These are phyloP conservation scores for Drosophila guanche DNA, from an alignment of 1,140 invertebrate species.

Conservation along the genomic window DNA sequence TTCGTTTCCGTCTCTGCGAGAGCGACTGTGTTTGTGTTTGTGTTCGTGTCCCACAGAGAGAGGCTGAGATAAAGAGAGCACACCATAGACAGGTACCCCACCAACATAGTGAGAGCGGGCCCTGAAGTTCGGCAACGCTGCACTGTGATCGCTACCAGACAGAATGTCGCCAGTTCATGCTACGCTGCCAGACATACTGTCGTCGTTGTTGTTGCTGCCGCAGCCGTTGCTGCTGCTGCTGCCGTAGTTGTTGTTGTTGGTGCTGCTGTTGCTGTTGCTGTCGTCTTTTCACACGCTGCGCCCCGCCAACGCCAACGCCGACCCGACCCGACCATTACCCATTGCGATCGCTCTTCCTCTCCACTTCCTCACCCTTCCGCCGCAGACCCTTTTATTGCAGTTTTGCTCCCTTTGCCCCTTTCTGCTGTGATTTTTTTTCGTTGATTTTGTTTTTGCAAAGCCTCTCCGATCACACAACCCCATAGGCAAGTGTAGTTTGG, in stretches of 20 bases:
- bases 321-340: conserved; percentile 21
- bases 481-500: not conserved
- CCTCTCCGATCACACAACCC: not conserved
- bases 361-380: not conserved
- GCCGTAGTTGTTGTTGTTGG: conserved; percentile 10
- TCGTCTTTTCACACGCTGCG: conserved; percentile 37
- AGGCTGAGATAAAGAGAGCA: conserved; percentile 25
- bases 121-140: conserved; percentile 87
- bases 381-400: no score
- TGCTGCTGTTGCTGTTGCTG: conserved; percentile 4
- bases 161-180: conserved; percentile 91
- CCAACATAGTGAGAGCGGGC: conserved; percentile 44
- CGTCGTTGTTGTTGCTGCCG: conserved; percentile 83
- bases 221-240: conserved; percentile 10
- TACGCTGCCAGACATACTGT: conserved; percentile 88
- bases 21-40: no score
- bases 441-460: conserved; percentile 38
- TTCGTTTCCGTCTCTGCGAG: conserved; percentile 6
- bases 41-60: conserved; percentile 5
- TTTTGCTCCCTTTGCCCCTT: conserved; percentile 1
- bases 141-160: conserved; percentile 90
- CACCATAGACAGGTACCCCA: conserved; percentile 22
- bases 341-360: not conserved
- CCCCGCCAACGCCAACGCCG: conserved; percentile 10
- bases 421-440: conserved; percentile 24